Conservation (phyloP, 2,888 invertebrate genomes). For the Tetragonisca angustula region DNA sequence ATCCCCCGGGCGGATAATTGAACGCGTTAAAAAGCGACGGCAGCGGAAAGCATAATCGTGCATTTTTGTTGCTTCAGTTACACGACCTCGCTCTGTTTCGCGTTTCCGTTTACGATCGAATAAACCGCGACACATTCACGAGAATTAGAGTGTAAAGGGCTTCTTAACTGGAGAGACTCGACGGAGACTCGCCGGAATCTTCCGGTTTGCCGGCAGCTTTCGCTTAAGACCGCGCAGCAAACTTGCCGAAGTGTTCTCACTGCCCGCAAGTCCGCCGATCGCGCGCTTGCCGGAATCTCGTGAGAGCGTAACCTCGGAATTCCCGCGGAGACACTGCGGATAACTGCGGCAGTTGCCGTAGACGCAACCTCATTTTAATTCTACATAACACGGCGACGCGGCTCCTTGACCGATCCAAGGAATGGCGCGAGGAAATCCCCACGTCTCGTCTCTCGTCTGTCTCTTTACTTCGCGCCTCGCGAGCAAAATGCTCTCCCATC, state of each 20-base stretch:
- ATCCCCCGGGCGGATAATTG: constrained; percentile 5
- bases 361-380: constrained; percentile 66
- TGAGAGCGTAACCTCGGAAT: constrained; percentile 50
- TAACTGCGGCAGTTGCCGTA: constrained; percentile 66
- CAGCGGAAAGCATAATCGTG: background rate
- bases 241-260: constrained; percentile 63
- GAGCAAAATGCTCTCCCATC: background rate
- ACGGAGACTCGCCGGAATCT: constrained; percentile 3
- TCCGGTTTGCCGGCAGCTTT: constrained; percentile 41
- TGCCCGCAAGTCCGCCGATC: constrained; percentile 69
- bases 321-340: constrained; percentile 62
- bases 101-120: background rate
- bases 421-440: background rate
- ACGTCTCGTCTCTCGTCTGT: background rate
- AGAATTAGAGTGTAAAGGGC: constrained; percentile 48
- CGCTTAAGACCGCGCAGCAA: constrained; percentile 66
- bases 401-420: background rate
- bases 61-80: background rate
- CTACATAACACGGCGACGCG: constrained; percentile 47
- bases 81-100: background rate
- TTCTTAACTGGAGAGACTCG: constrained; percentile 50
- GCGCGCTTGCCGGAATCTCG: constrained; percentile 49
- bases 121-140: constrained; percentile 19
- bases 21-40: background rate
- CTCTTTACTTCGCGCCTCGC: background rate